phyloP scores from a whole-genome alignment of 1,140 invertebrate genomes.

The Drosophila subpulchrella region DNA sequence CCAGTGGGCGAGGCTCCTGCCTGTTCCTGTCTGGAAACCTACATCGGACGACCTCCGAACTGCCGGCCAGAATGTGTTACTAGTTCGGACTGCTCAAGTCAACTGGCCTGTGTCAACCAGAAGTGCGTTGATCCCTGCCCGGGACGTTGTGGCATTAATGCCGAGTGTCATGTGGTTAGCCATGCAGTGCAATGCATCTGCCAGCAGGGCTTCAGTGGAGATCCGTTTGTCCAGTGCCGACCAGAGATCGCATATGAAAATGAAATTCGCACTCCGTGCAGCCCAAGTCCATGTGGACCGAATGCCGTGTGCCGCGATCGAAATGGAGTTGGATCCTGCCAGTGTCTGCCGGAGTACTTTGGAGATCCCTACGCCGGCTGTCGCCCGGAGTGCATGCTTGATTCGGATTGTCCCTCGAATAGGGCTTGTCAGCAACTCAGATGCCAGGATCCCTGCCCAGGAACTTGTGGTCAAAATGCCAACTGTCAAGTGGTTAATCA shows the following conservation, averaged over 20 bases:
- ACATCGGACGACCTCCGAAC: constrained; percentile 91
- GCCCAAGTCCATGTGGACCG: constrained; percentile 89
- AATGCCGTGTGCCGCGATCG: constrained; percentile 90
- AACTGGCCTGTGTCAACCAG: constrained; percentile 90
- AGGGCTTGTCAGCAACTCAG: constrained; percentile 89
- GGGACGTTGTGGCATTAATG: constrained; percentile 92
- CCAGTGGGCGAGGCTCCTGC: constrained; percentile 87
- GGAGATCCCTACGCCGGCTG: constrained; percentile 92
- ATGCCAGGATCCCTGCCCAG: constrained; percentile 90
- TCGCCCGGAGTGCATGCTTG: constrained; percentile 88
- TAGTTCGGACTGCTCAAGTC: constrained; percentile 91
- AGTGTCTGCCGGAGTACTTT: constrained; percentile 89
- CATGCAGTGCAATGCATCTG: constrained; percentile 93
- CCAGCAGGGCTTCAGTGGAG: constrained; percentile 89
- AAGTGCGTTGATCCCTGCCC: constrained; percentile 93
- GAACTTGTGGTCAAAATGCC: constrained; percentile 90
- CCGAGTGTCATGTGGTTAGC: constrained; percentile 91
- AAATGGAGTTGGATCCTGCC: constrained; percentile 88
- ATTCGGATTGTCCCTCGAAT: constrained; percentile 89
- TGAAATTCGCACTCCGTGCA: constrained; percentile 86
- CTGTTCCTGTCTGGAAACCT: constrained; percentile 90
- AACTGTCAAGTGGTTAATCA: constrained; percentile 91
- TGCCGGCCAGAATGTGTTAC: constrained; percentile 92
- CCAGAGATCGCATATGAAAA: constrained; percentile 80
- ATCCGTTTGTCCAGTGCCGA: constrained; percentile 89